Evolutionary conservation across 1,140 invertebrate species (phyloP).

Genomic region (Aphelenchoides fujianensis): DNA sequence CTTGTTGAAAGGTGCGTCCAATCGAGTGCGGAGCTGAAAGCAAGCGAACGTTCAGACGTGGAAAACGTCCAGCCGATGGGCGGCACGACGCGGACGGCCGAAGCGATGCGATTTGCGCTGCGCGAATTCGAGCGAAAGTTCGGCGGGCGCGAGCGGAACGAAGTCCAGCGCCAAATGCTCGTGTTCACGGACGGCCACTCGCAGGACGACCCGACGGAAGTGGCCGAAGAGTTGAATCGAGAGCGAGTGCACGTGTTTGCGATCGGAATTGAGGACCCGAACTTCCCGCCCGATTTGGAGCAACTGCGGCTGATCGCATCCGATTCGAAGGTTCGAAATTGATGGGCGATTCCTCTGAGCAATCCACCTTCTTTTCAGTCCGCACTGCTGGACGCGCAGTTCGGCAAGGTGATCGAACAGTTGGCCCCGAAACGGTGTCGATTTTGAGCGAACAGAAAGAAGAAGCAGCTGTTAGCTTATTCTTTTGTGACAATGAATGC

Average conservation of each 20-base stretch:
- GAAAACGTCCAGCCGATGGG: constrained; percentile 11
- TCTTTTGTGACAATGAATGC: no score
- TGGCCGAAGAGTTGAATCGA: constrained; percentile 27
- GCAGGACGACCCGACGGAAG: constrained; percentile 30
- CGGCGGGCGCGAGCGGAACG: constrained; percentile 17
- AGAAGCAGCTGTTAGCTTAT: no score
- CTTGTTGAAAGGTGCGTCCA: constrained; percentile 25
- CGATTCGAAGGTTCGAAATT: constrained; percentile 28
- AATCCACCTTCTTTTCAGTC: constrained; percentile 5
- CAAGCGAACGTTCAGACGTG: constrained; percentile 9
- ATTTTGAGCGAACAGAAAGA: no score
- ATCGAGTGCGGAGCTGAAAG: background rate
- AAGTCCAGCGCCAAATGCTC: constrained; percentile 9
- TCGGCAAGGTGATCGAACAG: constrained; percentile 9
- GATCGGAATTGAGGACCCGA: constrained; percentile 25
- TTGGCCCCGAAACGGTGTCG: background rate
- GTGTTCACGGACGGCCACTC: constrained; percentile 37
- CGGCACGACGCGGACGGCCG: constrained; percentile 30
- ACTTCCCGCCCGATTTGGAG: constrained; percentile 26
- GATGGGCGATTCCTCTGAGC: background rate
- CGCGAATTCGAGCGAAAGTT: constrained; percentile 35
- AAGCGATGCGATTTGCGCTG: constrained; percentile 24
- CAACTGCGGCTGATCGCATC: constrained; percentile 27
- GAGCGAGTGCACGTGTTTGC: constrained; percentile 31
- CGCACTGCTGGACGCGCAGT: constrained; percentile 11